A percentile compares a stretch with the other conserved stretches of the same genome.
Evolutionary conservation across 2,888 invertebrate species (phyloP).

Genomic region (Mythimna albipuncta): DNA sequence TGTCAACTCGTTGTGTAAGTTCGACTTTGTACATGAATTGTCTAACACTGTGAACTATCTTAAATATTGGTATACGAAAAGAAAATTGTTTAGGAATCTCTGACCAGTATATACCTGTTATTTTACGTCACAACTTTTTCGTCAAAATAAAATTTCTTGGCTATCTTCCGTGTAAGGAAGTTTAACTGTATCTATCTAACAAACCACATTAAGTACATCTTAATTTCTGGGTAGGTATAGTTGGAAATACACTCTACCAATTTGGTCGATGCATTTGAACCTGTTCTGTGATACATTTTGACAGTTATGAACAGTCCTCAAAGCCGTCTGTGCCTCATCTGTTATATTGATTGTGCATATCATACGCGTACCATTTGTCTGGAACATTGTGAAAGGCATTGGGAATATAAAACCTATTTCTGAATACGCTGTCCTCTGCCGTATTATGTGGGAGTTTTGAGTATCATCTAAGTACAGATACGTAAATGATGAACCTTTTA

Average conservation of each 20-base stretch:
- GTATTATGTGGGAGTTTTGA: not conserved
- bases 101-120: not conserved
- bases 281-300: not conserved
- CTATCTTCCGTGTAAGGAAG: not conserved
- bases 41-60: too few relatives aligned
- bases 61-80: too few relatives aligned
- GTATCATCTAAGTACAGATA: not conserved
- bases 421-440: not conserved
- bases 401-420: not conserved
- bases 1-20: too few relatives aligned
- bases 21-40: too few relatives aligned
- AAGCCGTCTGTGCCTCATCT: not conserved
- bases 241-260: not conserved
- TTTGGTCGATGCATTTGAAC: not conserved
- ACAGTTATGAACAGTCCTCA: not conserved
- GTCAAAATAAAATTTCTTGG: not conserved
- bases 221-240: not conserved
- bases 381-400: conserved; percentile 6
- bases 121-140: not conserved
- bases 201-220: not conserved
- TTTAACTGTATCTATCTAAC: not conserved
- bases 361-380: conserved; percentile 5
- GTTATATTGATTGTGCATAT: conserved; percentile 3
- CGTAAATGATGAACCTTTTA: not conserved
- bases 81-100: not conserved